phyloP scores from a whole-genome alignment of 2,797 vertebrate species.

The Gastrophryne carolinensis region DNA sequence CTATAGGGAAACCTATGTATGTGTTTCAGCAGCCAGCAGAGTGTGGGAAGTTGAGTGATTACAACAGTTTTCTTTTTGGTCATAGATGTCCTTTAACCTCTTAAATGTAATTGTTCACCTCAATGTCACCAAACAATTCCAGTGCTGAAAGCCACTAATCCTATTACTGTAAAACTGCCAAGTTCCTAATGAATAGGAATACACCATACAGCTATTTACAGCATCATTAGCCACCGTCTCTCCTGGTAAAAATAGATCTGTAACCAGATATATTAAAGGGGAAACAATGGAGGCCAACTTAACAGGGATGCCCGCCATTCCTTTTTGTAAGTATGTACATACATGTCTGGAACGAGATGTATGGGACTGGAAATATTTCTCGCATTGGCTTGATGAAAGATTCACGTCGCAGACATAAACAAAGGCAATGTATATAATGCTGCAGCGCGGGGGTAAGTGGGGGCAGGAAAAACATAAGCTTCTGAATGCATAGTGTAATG shows the following conservation, averaged over 20 bases:
- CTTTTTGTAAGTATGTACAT: constrained; percentile 25
- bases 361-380: constrained; percentile 33
- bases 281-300: not conserved
- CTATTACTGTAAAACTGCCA: no score
- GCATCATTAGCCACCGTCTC: not conserved
- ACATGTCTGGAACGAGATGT: constrained; percentile 36
- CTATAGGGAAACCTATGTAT: no score
- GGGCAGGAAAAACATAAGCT: constrained; percentile 2
- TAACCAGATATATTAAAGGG: not conserved
- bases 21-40: no score
- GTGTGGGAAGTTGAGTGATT: no score
- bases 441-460: not conserved
- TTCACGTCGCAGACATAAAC: constrained; percentile 45
- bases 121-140: no score
- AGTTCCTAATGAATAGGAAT: not conserved
- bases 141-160: no score
- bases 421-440: constrained; percentile 17
- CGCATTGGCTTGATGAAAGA: constrained; percentile 39
- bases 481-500: not conserved
- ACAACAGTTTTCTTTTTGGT: no score
- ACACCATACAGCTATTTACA: not conserved
- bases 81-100: no score
- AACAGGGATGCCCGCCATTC: not conserved
- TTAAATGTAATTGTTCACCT: no score
- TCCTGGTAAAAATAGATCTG: not conserved